Evolutionary conservation across 2,888 invertebrate genomes (phyloP), one percentile per base, ranked within the genome.

Genomic region (Eurytoma adleriae): DNA sequence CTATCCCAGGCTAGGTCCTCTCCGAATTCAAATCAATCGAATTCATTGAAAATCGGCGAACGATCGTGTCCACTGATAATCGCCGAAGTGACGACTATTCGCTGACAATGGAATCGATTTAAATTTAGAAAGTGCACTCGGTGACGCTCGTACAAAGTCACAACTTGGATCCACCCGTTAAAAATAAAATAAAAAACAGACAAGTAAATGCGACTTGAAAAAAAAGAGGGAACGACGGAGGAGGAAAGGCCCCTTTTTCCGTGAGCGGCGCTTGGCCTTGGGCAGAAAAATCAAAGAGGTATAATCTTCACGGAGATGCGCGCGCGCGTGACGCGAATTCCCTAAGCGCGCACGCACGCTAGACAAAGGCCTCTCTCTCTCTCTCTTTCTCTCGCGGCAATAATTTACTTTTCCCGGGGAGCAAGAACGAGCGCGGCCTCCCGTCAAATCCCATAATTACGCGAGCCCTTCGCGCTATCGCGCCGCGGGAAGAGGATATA

Each of bases 401-500:
- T 79, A 79, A 79, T 79, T 79, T 79, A 79, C 64, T 74, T 79
- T 62, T 48, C 27, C 20, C 67, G 67, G 52, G 68, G 67, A 57
- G 57, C 69, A 5, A 27, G 14, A 16, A 10, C 24, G 30, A 10
- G 18, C 40, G 40, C 20, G 30, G 18, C 40, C 64, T 62, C 64
- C 57, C 79, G 75, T 75, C 66, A 62, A 40, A 72, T 73, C 73
- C 73, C 67, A 27, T 78, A 78, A 78, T 78, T 78, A 68, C 78
- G 40, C 40, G 27, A 78, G 77, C 68, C 68, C 78, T 78, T 78
- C 50, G 67, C 72, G 30, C n/a, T 3, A n/a, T 16, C 16, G 27
- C 24, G 74, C 64, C 40, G 40, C 66, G 52, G 59, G 24, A 74
- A 79, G 74, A 40, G 79, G 50, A 54, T 79, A 79, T 75, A 64